Base-by-base conservation (phyloP, 2,888 invertebrate genomes). In the Agriopis aurantiaria region DNA sequence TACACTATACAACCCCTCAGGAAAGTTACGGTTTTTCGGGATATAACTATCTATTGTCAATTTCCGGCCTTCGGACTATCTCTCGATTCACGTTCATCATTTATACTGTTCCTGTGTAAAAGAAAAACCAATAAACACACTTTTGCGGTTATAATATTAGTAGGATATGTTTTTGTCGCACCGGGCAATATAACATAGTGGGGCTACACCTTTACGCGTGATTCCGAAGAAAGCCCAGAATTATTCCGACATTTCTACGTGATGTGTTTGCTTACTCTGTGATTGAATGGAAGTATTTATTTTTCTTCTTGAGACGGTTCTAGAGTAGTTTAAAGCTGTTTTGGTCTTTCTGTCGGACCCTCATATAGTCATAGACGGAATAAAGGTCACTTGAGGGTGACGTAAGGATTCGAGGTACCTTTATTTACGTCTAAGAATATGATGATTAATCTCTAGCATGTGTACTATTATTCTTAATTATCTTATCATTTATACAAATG, bases 211-310 rank as follows among this genome's bases (percentile, higher is more conserved):
- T 23, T 58, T 23, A 58, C 11, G 49, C 64, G 59, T 59, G 68
- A 63, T 68, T 68, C 63, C 10, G n/a, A 0, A 55, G 45, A 56
- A 48, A 46, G 48, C 46, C 33, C 51, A 49, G 46, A 41, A 60
- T 40, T 56, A 65, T 65, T 65, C 69, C 55, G 33, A 8, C 53
- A 17, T 41, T 48, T 56, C 56, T 65, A 69, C 69, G 69, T 65
- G 69, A 65, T 53, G 8, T 69, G 65, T 65, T 65, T 69, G 65
- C 65, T 57, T 65, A 51, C 65, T 65, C 60, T 65, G 65, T 51
- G 65, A 69, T 65, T 65, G 57, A 65, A 69, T 58, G 65, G 40
- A 48, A 52, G 52, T 17, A 40, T 55, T 64, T 68, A 62, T 52
- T 58, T 14, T 17, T 41, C 12, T 45, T 60, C 40, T 49, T 7